Evolutionary conservation across 2,888 invertebrate species (phyloP), one percentile per base, ranked within the genome.

Genomic region (Carabus problematicus): DNA sequence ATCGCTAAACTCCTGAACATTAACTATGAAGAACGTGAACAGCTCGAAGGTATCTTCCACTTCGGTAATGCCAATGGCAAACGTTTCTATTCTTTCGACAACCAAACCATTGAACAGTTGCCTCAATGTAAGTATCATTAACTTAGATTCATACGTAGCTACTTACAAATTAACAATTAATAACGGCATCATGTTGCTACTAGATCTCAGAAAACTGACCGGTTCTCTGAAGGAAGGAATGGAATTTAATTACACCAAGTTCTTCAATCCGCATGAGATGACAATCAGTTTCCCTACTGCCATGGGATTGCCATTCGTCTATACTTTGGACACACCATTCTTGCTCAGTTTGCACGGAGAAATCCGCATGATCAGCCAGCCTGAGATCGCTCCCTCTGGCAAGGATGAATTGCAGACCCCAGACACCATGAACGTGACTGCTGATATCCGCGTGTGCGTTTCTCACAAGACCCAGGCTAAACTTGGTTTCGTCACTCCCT

Each of bases 211-310:
- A 61, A 73, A 84, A 41, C 79, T 82, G 67, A 77, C 84, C 71
- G 75, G 80, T 61, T 73, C 79, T 11, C 76, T 87, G 8, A 79
- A 79, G 47, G 76, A 84, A 7, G 87, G 87, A 58, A 79, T 83
- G 52, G 76, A 83, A 14, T 82, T 86, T 73, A 86, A 88, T 76
- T 85, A 85, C 79, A 89, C 87, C 49, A 89, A 88, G 79, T 81
- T 89, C 9, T 77, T 83, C 59, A 86, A 87, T 74, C 81, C 84
- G 60, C 83, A 84, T 55, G 87, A 89, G 72, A 81, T 88, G 7
- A 85, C 85, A 9, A 79, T 91, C 12, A 87, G 87, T 80, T 88
- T 91, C 84, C 91, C 92, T 2, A 85, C 89, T n/a, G 88, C 87
- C 70, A 86, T 85, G 74, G 92, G 92, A 78, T 82, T 91, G 74